Base-by-base conservation (phyloP, 1,140 invertebrate genomes). In the Ganaspis sp. region DNA sequence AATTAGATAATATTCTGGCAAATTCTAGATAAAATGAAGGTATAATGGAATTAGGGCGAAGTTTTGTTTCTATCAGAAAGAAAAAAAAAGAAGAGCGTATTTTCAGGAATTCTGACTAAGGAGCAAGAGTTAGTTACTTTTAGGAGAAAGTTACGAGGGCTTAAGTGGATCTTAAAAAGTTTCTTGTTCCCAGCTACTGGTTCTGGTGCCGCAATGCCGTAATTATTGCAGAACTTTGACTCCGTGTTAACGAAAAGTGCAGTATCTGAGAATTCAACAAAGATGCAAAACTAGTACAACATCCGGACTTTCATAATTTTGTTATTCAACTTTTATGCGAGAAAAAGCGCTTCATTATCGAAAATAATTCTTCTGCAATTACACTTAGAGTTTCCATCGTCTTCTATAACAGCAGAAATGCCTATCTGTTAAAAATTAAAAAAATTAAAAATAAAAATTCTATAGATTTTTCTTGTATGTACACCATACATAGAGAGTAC, bases 131-230 rank as follows among this genome's bases (percentile, higher is more conserved):
- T 64, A 34, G 58, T 64, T 64, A 64, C 58, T 64, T 64, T 64
- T 29, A 8, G 15, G 58, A 12, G 58, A 64, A 64, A 64, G 58
- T 64, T 64, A 64, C 26, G 12, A 64, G 23, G 8, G 23, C 26
- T 64, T 64, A 64, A 64, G 58, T 64, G 58, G 58, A 64, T 64
- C 58, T 15, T 64, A 64, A 64, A 64, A 64, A 64, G 58, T 64
- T 64, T 29, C 23, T 29, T 64, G 26, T 64, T 64, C 26, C 23
- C 23, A 29, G 58, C 23, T 26, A 64, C 23, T 64, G 23, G 12
- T 29, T 26, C 23, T 34, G 12, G 21, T 64, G 58, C 58, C 58
- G 26, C 58, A 29, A 64, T 64, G 26, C 12, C 26, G 58, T 34
- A 64, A 29, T 64, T 29, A 64, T 64, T 64, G 58, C 58, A 64